Percentiles rank a stretch among this genome's conserved stretches.
phyloP scores from a whole-genome alignment of 2,113 vertebrate genomes.

The Neolamprologus modestus region DNA sequence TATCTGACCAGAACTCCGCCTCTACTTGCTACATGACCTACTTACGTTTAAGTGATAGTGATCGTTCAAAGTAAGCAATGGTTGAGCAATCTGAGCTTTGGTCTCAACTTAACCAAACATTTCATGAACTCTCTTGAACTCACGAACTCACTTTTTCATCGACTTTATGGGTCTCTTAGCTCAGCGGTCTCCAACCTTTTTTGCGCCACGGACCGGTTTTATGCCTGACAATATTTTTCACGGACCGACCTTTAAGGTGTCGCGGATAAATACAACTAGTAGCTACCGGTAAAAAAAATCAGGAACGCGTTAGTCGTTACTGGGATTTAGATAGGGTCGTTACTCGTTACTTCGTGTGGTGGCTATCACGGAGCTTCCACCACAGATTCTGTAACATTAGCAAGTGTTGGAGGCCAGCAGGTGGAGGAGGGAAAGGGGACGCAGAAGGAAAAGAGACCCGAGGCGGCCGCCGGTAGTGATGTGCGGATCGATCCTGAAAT shows the following conservation, averaged over 20 bases:
- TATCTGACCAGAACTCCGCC: neutral
- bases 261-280: neutral
- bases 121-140: slow-evolving; percentile 11
- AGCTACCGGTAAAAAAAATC: too few species aligned
- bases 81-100: slow-evolving; percentile 21
- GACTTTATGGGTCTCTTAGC: neutral
- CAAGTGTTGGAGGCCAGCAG: too few species aligned
- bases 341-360: too few species aligned
- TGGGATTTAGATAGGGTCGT: too few species aligned
- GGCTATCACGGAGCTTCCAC: too few species aligned
- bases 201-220: neutral
- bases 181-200: accelerated
- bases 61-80: slow-evolving; percentile 27
- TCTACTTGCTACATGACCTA: neutral
- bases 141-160: neutral
- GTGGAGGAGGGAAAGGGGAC: too few species aligned
- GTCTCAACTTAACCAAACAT: neutral
- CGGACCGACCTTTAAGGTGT: neutral
- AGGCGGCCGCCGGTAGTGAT: too few species aligned
- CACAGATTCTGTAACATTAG: too few species aligned
- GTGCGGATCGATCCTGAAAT: too few species aligned
- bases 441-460: too few species aligned
- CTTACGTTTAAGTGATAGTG: neutral
- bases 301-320: too few species aligned
- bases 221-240: neutral